Evolutionary conservation across 2,113 vertebrate genomes (phyloP).

Genomic region (Azemiops feae): DNA sequence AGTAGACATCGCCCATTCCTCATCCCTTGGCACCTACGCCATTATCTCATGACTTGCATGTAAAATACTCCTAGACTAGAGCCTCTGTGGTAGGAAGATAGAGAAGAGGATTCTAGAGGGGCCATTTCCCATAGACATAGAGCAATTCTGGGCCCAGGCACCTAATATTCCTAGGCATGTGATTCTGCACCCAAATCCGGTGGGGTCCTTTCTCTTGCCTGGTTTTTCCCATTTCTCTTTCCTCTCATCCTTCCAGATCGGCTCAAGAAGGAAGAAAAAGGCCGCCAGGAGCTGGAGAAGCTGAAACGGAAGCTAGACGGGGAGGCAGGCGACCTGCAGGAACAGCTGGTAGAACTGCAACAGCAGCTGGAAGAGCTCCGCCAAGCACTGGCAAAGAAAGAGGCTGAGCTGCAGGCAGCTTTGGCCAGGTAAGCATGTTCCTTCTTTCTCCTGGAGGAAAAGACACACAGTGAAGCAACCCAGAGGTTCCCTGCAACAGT

Average conservation of each 20-base stretch:
- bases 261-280: constrained; percentile 88
- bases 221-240: not conserved
- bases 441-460: not conserved
- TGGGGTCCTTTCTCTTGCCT: not conserved
- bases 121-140: not conserved
- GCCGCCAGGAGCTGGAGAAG: constrained; percentile 87
- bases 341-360: constrained; percentile 83
- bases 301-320: constrained; percentile 82
- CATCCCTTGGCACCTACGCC: not conserved
- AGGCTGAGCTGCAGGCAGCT: constrained; percentile 84
- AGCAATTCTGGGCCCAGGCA: not conserved
- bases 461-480: not conserved
- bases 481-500: not conserved
- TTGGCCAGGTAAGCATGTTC: constrained; percentile 70
- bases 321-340: constrained; percentile 84
- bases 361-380: constrained; percentile 78
- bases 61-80: not conserved
- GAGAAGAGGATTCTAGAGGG: not conserved
- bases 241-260: constrained; percentile 71
- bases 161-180: not conserved
- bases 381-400: constrained; percentile 79
- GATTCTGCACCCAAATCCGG: not conserved
- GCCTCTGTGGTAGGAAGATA: not conserved
- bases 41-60: no score
- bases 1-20: not conserved